A percentile compares a stretch with the other conserved stretches of the same genome.
Conservation (phyloP, 2,797 vertebrate species). For the Pempheris klunzingeri region DNA sequence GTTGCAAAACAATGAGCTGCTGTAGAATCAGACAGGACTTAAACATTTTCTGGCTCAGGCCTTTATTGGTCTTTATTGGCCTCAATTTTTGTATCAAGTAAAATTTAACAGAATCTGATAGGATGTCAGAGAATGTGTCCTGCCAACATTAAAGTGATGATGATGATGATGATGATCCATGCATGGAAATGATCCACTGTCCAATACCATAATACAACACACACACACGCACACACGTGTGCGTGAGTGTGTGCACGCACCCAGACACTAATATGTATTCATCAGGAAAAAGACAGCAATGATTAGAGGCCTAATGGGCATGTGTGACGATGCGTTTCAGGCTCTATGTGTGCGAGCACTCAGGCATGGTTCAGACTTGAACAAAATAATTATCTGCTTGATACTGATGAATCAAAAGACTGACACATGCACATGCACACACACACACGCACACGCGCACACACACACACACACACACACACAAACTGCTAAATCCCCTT, state of each 20-base stretch:
- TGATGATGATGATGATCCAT: slow-evolving; percentile 45
- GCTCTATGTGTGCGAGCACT: slow-evolving; percentile 66
- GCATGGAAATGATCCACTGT: slow-evolving; percentile 64
- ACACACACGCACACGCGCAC: too few relatives aligned
- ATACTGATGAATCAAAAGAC: slow-evolving; percentile 68
- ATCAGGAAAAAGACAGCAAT: slow-evolving; percentile 74
- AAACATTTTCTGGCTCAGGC: slow-evolving; percentile 19
- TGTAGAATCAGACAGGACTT: slow-evolving; percentile 19
- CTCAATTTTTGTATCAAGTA: slow-evolving; percentile 53
- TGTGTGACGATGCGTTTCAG: slow-evolving; percentile 73
- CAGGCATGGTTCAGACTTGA: slow-evolving; percentile 70
- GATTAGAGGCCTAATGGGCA: slow-evolving; percentile 76
- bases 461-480: not conserved
- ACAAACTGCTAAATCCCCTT: not conserved
- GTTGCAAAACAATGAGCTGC: slow-evolving; percentile 9
- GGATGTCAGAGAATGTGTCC: slow-evolving; percentile 60
- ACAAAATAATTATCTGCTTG: slow-evolving; percentile 77
- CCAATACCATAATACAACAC: slow-evolving; percentile 30
- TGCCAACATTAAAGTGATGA: slow-evolving; percentile 49
- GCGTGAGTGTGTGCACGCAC: too few relatives aligned
- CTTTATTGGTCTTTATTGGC: slow-evolving; percentile 49
- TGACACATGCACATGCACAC: slow-evolving; percentile 37
- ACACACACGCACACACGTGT: not conserved
- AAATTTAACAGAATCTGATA: slow-evolving; percentile 64
- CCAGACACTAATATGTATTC: slow-evolving; percentile 65